These are phyloP conservation scores for Caradrina kadenii DNA, from an alignment of 2,888 invertebrate genomes.

Conservation along the genomic window DNA sequence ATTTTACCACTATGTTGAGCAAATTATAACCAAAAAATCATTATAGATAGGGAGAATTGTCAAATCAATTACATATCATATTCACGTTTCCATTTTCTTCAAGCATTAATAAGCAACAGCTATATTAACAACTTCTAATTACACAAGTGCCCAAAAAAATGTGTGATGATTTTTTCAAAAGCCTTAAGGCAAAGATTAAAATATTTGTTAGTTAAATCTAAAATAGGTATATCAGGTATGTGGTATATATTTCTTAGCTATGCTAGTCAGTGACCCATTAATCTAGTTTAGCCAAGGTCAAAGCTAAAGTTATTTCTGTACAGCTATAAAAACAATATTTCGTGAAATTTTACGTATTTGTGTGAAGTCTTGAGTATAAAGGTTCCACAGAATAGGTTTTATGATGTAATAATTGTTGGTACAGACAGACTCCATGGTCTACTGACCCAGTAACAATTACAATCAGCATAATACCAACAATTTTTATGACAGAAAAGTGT, in stretches of 20 bases:
- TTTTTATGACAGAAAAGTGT: slow-evolving; percentile 9
- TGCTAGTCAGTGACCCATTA: slow-evolving; percentile 45
- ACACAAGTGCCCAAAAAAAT: too few relatives aligned
- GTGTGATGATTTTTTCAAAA: too few relatives aligned
- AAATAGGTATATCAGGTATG: slow-evolving; percentile 3
- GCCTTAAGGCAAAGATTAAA: background rate
- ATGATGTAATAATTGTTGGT: slow-evolving; percentile 48
- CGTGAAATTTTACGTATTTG: background rate
- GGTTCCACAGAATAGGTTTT: slow-evolving; percentile 1
- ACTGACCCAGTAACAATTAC: slow-evolving; percentile 36
- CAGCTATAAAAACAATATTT: slow-evolving; percentile 7
- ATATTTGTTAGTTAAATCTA: background rate
- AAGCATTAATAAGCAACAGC: background rate
- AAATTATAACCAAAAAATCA: background rate
- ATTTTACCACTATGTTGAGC: background rate
- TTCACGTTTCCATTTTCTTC: background rate
- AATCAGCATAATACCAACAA: slow-evolving; percentile 16
- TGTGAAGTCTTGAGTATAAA: background rate
- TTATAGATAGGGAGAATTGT: background rate
- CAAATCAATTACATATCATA: background rate
- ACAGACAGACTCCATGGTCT: slow-evolving; percentile 24
- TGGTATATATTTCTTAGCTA: slow-evolving; percentile 8
- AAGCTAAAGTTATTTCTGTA: slow-evolving; percentile 37
- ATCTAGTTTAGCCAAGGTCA: slow-evolving; percentile 57
- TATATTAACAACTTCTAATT: background rate